These are phyloP conservation scores for Lamproptera curius DNA, from an alignment of 2,888 invertebrate genomes.

Conservation along the genomic window DNA sequence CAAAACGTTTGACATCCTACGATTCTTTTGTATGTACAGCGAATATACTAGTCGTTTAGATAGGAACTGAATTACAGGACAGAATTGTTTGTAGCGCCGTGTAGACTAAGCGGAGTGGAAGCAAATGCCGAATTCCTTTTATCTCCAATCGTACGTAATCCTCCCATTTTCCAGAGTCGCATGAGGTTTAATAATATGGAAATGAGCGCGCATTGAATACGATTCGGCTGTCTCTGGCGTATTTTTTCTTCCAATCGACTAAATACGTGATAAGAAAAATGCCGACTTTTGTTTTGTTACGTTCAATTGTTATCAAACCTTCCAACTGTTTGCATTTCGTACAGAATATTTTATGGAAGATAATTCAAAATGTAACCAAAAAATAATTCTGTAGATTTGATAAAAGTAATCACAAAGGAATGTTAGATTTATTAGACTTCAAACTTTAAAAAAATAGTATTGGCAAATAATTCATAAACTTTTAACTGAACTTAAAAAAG, in stretches of 20 bases:
- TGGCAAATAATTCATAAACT: too few relatives aligned
- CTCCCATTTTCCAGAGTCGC: slow-evolving; percentile 25
- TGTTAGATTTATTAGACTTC: too few relatives aligned
- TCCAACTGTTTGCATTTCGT: too few relatives aligned
- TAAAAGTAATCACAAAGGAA: too few relatives aligned
- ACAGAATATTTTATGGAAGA: too few relatives aligned
- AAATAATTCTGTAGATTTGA: too few relatives aligned
- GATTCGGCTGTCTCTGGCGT: slow-evolving; percentile 29
- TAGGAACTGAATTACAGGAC: background rate
- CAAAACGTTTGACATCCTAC: background rate
- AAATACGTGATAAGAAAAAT: slow-evolving; percentile 47
- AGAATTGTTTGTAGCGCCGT: slow-evolving; percentile 5
- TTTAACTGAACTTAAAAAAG: too few relatives aligned
- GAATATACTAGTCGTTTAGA: slow-evolving; percentile 2
- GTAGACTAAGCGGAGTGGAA: slow-evolving; percentile 24
- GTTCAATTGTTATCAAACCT: too few relatives aligned
- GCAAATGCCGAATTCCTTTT: slow-evolving; percentile 29
- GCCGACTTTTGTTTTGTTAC: slow-evolving; percentile 2
- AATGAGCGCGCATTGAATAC: slow-evolving; percentile 40
- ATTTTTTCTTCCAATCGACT: slow-evolving; percentile 55
- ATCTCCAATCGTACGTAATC: slow-evolving; percentile 27
- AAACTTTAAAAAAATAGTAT: too few relatives aligned
- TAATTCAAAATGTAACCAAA: too few relatives aligned
- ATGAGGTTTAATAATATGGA: slow-evolving; percentile 34
- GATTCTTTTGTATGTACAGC: background rate